A percentile compares a stretch with the other conserved stretches of the same genome.
Conservation (phyloP, 2,797 vertebrate genomes). For the Neomorphus geoffroyi region DNA sequence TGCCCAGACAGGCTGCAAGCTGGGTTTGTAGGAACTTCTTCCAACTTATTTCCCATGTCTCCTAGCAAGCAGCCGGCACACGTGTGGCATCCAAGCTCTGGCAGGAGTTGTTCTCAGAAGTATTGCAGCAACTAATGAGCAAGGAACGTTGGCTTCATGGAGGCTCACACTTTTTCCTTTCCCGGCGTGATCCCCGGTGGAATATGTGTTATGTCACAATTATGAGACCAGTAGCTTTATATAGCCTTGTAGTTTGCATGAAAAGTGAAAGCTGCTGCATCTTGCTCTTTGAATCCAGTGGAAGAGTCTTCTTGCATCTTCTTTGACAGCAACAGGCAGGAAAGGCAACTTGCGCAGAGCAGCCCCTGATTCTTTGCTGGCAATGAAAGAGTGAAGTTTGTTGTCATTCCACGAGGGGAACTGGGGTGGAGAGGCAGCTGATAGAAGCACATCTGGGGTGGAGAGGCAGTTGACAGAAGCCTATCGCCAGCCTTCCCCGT, state of each 20-base stretch:
- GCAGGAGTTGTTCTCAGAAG: background rate
- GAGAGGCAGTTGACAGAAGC: background rate
- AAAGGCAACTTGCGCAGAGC: background rate
- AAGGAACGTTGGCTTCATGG: background rate
- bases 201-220: background rate
- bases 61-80: background rate
- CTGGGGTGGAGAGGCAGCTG: background rate
- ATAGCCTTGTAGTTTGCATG: background rate
- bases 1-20: background rate
- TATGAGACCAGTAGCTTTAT: background rate
- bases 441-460: background rate
- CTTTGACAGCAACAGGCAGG: background rate
- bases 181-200: conserved; percentile 24
- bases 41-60: background rate
- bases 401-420: background rate
- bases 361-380: background rate
- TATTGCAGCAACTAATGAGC: conserved; percentile 4
- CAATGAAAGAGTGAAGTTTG: background rate
- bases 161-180: conserved; percentile 23
- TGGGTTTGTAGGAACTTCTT: conserved; percentile 10
- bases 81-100: background rate
- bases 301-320: conserved; percentile 11
- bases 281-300: background rate
- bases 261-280: background rate
- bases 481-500: background rate